phyloP scores from a whole-genome alignment of 2,797 vertebrate species.

The Emys orbicularis region DNA sequence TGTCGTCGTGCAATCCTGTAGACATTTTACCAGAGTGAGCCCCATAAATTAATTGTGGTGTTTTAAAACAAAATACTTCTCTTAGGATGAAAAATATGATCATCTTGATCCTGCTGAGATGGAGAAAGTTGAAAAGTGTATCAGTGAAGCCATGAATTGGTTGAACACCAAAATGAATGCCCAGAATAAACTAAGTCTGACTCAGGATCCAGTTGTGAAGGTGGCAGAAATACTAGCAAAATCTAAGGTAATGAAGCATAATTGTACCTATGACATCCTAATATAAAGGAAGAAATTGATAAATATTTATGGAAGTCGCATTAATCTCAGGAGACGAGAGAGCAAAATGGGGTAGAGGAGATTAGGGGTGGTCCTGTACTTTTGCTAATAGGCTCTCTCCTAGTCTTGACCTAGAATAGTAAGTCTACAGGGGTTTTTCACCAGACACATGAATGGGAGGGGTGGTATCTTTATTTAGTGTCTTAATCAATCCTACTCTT shows the following conservation, averaged over 20 bases:
- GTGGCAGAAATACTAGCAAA: slow-evolving; percentile 93
- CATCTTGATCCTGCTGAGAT: slow-evolving; percentile 91
- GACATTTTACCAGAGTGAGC: background rate
- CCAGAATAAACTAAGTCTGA: slow-evolving; percentile 90
- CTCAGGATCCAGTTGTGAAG: slow-evolving; percentile 93
- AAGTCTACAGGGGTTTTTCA: background rate
- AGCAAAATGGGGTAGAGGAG: background rate
- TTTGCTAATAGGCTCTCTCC: background rate
- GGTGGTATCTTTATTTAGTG: accelerated
- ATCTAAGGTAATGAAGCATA: slow-evolving; percentile 85
- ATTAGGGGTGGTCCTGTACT: background rate
- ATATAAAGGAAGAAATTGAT: background rate
- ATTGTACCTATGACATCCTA: background rate
- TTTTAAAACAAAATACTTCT: background rate
- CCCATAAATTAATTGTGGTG: background rate
- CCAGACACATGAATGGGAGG: background rate
- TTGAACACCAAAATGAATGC: slow-evolving; percentile 94
- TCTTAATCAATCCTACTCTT: background rate
- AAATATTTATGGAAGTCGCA: background rate
- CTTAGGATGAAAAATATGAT: slow-evolving; percentile 91
- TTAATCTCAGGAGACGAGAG: background rate
- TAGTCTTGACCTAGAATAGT: background rate
- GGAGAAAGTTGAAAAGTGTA: slow-evolving; percentile 88
- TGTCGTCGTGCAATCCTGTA: background rate
- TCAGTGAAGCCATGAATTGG: slow-evolving; percentile 91